Evolutionary conservation across 2,113 vertebrate species (phyloP).

Genomic region (Crotalus viridis): DNA sequence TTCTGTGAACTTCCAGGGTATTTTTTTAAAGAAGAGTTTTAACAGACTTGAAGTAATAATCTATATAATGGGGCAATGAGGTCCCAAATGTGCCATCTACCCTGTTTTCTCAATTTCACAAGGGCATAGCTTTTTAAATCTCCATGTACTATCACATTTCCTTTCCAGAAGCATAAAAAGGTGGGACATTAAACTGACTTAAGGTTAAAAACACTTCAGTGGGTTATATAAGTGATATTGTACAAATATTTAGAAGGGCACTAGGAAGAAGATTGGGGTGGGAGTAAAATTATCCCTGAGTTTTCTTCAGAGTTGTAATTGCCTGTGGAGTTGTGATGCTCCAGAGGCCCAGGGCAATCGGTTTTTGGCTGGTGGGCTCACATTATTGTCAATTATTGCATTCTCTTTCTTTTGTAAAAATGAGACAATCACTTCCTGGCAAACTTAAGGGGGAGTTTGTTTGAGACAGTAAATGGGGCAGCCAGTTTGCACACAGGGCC

Average conservation of each 20-base stretch:
- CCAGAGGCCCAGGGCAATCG: not conserved
- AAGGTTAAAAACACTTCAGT: not conserved
- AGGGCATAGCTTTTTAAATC: not conserved
- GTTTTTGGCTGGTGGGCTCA: not conserved
- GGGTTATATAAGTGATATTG: not conserved
- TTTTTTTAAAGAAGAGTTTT: not conserved
- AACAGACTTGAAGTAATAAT: not conserved
- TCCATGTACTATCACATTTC: not conserved
- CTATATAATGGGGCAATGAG: not conserved
- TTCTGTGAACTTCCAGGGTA: not conserved
- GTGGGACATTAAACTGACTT: not conserved
- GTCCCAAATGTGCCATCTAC: not conserved
- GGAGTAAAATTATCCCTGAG: not conserved
- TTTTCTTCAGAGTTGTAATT: not conserved
- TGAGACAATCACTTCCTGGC: not conserved
- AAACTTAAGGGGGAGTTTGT: not conserved
- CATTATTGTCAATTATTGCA: not conserved
- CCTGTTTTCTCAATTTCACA: not conserved
- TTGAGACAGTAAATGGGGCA: not conserved
- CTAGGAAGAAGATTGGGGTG: not conserved
- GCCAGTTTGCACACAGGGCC: not conserved
- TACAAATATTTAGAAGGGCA: not conserved
- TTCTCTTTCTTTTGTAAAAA: not conserved
- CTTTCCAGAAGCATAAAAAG: not conserved
- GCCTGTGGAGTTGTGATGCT: not conserved